Conservation (phyloP, 2,888 invertebrate species). For the Mesochorus sp. region DNA sequence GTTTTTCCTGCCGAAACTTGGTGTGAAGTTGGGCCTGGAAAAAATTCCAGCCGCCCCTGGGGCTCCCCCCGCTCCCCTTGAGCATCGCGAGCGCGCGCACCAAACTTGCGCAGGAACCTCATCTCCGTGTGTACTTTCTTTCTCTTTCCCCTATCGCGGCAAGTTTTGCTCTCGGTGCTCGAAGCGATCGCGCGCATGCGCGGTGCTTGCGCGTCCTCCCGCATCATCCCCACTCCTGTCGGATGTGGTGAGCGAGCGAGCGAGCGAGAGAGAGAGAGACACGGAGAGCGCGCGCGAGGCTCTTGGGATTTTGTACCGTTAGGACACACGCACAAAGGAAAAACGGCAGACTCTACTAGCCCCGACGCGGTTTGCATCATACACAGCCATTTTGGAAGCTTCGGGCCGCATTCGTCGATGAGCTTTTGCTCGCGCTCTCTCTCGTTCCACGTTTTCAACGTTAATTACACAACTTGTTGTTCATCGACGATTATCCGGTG, state of each 20-base stretch:
- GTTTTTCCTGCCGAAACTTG: too few species aligned
- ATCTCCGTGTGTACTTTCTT: slow-evolving; percentile 36
- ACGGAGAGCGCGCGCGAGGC: slow-evolving; percentile 43
- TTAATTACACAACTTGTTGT: not conserved
- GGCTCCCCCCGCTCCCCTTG: slow-evolving; percentile 37
- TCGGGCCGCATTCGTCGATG: slow-evolving; percentile 75
- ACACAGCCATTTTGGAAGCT: slow-evolving; percentile 82
- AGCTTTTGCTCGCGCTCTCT: not conserved
- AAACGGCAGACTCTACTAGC: slow-evolving; percentile 76
- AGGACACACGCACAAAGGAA: slow-evolving; percentile 81
- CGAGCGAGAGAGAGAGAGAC: not conserved
- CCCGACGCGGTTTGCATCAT: slow-evolving; percentile 80
- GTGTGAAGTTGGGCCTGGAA: slow-evolving; percentile 53
- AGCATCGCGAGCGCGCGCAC: slow-evolving; percentile 48
- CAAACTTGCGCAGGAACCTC: slow-evolving; percentile 60
- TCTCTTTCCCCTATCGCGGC: slow-evolving; percentile 65
- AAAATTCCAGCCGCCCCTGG: slow-evolving; percentile 57
- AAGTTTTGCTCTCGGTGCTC: slow-evolving; percentile 48
- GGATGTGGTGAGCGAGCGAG: not conserved
- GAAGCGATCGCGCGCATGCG: slow-evolving; percentile 73
- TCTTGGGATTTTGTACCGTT: slow-evolving; percentile 72
- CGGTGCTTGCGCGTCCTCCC: slow-evolving; percentile 77
- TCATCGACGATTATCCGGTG: slow-evolving; percentile 28
- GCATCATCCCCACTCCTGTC: slow-evolving; percentile 75
- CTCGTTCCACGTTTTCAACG: not conserved